Percentiles rank a stretch among this genome's conserved stretches.
Evolutionary conservation across 2,113 vertebrate genomes (phyloP).

Genomic region (Sialia sialis): DNA sequence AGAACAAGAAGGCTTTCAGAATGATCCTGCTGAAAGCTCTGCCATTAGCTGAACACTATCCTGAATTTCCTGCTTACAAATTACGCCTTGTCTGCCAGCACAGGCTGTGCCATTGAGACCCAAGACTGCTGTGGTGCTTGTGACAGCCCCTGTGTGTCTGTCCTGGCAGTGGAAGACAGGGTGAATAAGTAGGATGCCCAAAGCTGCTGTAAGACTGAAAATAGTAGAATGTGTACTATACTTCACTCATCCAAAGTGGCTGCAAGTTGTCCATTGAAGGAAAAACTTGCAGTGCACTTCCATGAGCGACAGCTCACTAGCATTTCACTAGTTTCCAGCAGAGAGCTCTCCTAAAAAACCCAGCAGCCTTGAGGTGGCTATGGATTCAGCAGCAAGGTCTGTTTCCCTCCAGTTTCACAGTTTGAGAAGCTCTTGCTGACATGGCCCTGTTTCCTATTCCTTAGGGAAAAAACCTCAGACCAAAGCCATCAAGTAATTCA

Average conservation of each 20-base stretch:
- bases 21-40: background rate
- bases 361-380: background rate
- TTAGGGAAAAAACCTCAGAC: background rate
- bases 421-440: background rate
- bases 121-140: background rate
- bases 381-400: background rate
- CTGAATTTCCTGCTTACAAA: background rate
- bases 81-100: background rate
- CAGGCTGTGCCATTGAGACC: background rate
- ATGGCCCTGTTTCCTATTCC: background rate
- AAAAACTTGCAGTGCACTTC: background rate
- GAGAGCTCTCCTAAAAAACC: background rate
- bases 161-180: background rate
- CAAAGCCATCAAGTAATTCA: background rate
- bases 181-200: background rate
- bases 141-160: background rate
- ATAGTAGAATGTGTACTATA: background rate
- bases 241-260: background rate
- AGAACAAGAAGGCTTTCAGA: background rate
- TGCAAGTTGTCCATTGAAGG: background rate
- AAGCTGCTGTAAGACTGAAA: background rate
- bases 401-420: background rate
- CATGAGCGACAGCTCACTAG: background rate
- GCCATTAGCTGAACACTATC: background rate
- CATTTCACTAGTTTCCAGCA: background rate